phyloP scores from a whole-genome alignment of 2,113 vertebrate genomes.

The Zosterops pallidus region DNA sequence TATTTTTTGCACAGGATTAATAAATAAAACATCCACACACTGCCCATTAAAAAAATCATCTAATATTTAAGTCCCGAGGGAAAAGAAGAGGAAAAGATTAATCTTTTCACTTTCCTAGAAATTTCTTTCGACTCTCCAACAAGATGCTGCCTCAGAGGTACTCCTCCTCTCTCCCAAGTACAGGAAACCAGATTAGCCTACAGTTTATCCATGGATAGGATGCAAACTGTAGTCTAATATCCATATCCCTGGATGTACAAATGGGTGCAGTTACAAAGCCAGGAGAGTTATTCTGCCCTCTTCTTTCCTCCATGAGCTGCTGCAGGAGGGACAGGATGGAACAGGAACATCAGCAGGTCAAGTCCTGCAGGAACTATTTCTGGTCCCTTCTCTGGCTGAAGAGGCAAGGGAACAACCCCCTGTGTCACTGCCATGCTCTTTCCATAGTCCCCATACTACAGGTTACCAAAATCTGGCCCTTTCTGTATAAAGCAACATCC shows the following conservation, averaged over 20 bases:
- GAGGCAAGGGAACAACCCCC: fast-evolving
- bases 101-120: neutral
- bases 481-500: neutral
- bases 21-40: neutral
- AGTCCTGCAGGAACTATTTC: neutral
- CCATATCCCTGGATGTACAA: neutral
- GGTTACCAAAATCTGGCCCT: neutral
- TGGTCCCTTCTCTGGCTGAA: neutral
- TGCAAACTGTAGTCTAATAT: too few relatives aligned
- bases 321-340: neutral
- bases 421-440: neutral
- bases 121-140: neutral
- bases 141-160: neutral
- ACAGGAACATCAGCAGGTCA: fast-evolving
- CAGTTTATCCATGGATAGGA: neutral
- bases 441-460: neutral
- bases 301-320: neutral
- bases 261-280: neutral
- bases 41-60: neutral
- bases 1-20: neutral
- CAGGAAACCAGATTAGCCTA: neutral
- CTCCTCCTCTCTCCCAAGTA: neutral
- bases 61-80: neutral
- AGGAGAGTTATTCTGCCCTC: neutral
- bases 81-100: neutral